Evolutionary conservation across 2,113 vertebrate species (phyloP).

Genomic region (Engraulis encrasicolus): DNA sequence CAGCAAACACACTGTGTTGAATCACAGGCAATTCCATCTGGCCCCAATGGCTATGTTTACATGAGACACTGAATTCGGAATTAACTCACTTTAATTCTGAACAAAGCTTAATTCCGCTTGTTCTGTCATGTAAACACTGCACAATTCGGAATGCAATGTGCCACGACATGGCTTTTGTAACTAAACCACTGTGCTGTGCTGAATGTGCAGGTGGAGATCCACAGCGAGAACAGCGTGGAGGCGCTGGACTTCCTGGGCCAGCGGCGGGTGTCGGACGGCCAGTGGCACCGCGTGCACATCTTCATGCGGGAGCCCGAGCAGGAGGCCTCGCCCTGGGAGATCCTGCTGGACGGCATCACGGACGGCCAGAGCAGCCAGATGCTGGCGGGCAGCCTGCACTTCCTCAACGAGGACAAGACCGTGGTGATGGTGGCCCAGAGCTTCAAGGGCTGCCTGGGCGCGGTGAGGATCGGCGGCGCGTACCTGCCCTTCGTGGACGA

Average conservation of each 20-base stretch:
- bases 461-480: constrained; percentile 78
- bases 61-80: too few species aligned
- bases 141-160: too few species aligned
- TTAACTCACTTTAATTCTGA: too few species aligned
- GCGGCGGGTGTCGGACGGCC: constrained; percentile 75
- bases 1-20: too few species aligned
- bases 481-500: constrained; percentile 79
- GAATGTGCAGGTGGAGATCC: constrained; percentile 78
- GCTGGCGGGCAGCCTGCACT: constrained; percentile 72
- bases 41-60: too few species aligned
- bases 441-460: constrained; percentile 87
- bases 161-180: too few species aligned
- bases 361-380: constrained; percentile 70
- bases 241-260: constrained; percentile 68
- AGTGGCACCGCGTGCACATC: constrained; percentile 83
- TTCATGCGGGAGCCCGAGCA: constrained; percentile 70
- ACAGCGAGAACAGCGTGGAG: constrained; percentile 73
- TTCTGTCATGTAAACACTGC: too few species aligned
- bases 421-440: constrained; percentile 76
- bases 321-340: constrained; percentile 74
- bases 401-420: constrained; percentile 70
- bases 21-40: too few species aligned
- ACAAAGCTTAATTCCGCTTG: too few species aligned
- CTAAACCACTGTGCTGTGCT: too few species aligned
- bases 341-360: constrained; percentile 75